Conservation (phyloP, 2,888 invertebrate species). For the Lapara coniferarum region DNA sequence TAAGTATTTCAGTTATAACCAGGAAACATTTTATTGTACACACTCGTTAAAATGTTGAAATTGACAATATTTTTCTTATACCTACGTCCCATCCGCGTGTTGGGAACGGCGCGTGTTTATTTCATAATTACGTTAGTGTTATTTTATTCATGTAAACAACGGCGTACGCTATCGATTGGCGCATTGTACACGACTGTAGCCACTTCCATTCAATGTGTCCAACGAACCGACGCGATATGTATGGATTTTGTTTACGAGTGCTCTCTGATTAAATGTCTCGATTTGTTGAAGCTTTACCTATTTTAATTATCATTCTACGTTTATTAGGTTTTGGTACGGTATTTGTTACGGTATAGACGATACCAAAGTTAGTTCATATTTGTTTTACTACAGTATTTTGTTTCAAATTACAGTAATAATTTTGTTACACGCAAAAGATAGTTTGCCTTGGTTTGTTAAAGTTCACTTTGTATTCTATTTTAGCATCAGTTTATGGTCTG, state of each 20-base stretch:
- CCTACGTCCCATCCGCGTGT: neutral
- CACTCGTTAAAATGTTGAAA: neutral
- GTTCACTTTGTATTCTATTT: too few species aligned
- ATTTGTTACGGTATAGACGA: too few species aligned
- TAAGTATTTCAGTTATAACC: neutral
- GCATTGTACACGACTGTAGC: slow-evolving; percentile 30
- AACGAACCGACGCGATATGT: slow-evolving; percentile 32
- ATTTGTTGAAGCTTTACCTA: slow-evolving; percentile 11
- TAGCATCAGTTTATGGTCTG: too few species aligned
- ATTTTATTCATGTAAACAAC: slow-evolving; percentile 27
- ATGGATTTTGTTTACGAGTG: slow-evolving; percentile 24
- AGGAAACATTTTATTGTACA: neutral
- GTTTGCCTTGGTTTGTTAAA: too few species aligned
- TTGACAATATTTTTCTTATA: neutral
- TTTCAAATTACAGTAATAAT: too few species aligned
- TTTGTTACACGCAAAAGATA: too few species aligned
- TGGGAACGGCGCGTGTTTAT: slow-evolving; percentile 18
- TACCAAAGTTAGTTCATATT: too few species aligned
- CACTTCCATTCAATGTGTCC: slow-evolving; percentile 37
- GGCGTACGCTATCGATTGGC: slow-evolving; percentile 44
- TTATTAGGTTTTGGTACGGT: neutral
- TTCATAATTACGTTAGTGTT: slow-evolving; percentile 25
- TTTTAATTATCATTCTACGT: neutral
- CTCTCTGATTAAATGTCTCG: slow-evolving; percentile 29
- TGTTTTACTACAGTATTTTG: too few species aligned